Base-by-base conservation (phyloP, 1,140 invertebrate species). In the Leptestheria dahalacensis region DNA sequence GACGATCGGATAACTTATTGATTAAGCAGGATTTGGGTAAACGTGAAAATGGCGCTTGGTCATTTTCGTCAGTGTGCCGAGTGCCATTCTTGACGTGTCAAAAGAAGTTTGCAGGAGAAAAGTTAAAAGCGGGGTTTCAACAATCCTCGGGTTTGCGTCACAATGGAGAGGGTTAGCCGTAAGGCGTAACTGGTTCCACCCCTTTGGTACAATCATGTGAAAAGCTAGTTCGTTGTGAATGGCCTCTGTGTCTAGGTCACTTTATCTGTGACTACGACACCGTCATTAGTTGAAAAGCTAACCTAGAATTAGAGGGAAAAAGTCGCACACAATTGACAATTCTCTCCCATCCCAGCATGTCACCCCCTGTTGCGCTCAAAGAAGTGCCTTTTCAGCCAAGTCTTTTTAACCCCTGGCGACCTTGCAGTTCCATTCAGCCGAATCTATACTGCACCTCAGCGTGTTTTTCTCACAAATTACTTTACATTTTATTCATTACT, bases 221-320 rank as follows among this genome's bases (percentile, higher is more conserved):
- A 41, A 41, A 41, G 33, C 33, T 41, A 41, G 6, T 6, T 6
- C 33, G 33, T 9, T 41, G 33, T 9, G 6, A 15, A 41, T 9
- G 6, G 33, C 33, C 15, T 41, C 15, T 9, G 33, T 41, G 33
- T 41, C 33, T 41, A 41, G 33, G 33, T 41, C 33, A 41, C 6
- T 41, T 41, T 41, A 41, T 41, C 33, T 41, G 33, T 41, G n/a
- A 41, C 33, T 41, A 48, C 57, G 48, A 59, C 57, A 59, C 57
- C 57, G 48, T 60, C 58, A 60, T 60, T 60, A 60, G 48, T 26
- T 60, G 58, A 60, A 60, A 60, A 60, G 58, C 58, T 60, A 60
- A 49, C 58, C 58, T 51, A 52, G 58, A 60, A 60, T 60, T 60
- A 60, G 6, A 26, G 53, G 33, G 53, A 29, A 26, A 55, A 50